phyloP scores from a whole-genome alignment of 2,888 invertebrate genomes.

The Lasioglossum lativentre region DNA sequence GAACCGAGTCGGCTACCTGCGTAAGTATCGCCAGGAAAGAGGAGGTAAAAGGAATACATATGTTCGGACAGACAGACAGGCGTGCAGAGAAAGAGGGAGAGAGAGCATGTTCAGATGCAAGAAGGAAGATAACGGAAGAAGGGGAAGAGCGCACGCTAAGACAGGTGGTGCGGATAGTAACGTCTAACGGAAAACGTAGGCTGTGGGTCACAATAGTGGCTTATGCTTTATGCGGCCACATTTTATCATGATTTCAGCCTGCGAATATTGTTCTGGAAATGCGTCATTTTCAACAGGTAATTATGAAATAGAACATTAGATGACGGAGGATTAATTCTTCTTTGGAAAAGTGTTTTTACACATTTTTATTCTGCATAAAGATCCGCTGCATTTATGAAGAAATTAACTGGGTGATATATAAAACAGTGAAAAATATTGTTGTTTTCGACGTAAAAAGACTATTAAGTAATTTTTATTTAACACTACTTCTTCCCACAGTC shows the following conservation, averaged over 20 bases:
- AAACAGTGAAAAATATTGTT: too few species aligned
- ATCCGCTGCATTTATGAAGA: too few species aligned
- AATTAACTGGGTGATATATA: too few species aligned
- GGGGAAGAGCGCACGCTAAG: slow-evolving; percentile 65
- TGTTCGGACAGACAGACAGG: background rate
- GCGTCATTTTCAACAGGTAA: background rate
- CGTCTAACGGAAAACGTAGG: slow-evolving; percentile 69
- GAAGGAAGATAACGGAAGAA: slow-evolving; percentile 65
- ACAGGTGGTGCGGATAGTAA: slow-evolving; percentile 72
- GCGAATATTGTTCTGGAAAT: background rate
- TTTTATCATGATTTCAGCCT: slow-evolving; percentile 22
- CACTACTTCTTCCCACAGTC: too few species aligned
- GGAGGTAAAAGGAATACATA: slow-evolving; percentile 7
- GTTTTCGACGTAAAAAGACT: too few species aligned
- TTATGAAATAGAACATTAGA: background rate
- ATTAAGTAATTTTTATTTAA: too few species aligned
- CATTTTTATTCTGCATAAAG: too few species aligned
- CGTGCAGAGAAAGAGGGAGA: slow-evolving; percentile 28
- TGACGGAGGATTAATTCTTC: background rate
- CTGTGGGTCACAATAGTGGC: slow-evolving; percentile 65
- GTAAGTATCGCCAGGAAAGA: slow-evolving; percentile 1
- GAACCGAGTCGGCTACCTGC: slow-evolving; percentile 6
- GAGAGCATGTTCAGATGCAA: slow-evolving; percentile 47
- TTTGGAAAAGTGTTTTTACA: too few species aligned
- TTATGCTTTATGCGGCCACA: slow-evolving; percentile 31